Percentiles rank a stretch among this genome's conserved stretches.
Conservation (phyloP, 1,140 invertebrate species). For the Calliopsis andreniformis region DNA sequence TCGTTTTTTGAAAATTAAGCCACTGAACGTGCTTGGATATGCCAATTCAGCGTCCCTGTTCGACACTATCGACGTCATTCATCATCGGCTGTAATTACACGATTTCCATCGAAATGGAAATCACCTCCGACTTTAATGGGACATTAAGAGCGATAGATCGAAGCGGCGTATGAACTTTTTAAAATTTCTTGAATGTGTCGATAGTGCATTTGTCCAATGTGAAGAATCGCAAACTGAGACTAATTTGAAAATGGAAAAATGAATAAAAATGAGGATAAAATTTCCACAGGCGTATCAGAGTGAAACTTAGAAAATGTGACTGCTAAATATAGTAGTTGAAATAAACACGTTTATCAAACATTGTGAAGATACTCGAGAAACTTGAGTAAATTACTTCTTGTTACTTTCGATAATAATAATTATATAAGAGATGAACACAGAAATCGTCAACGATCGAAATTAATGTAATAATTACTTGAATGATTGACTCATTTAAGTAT, state of each 20-base stretch:
- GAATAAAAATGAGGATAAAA: not conserved
- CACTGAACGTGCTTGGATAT: not conserved
- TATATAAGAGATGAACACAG: not conserved
- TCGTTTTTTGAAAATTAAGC: constrained; percentile 3
- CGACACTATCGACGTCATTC: constrained; percentile 35
- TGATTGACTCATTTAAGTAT: not conserved
- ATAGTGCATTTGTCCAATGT: not conserved
- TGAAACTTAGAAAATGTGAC: not conserved
- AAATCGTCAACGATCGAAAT: not conserved
- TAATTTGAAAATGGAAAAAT: not conserved
- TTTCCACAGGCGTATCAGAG: too few species aligned
- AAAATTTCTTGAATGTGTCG: not conserved
- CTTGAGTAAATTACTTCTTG: too few species aligned
- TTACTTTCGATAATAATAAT: too few species aligned
- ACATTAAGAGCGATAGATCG: constrained; percentile 42
- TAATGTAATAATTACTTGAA: too few species aligned
- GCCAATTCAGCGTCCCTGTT: not conserved
- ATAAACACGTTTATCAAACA: too few species aligned
- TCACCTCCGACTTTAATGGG: constrained; percentile 41
- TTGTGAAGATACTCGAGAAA: too few species aligned
- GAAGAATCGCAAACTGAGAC: not conserved
- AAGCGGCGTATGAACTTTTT: not conserved
- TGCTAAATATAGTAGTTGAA: too few species aligned
- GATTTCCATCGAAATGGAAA: constrained; percentile 53
- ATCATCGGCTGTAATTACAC: constrained; percentile 46